Evolutionary conservation across 2,888 invertebrate species (phyloP).

Genomic region (Gymnocheta viridis): DNA sequence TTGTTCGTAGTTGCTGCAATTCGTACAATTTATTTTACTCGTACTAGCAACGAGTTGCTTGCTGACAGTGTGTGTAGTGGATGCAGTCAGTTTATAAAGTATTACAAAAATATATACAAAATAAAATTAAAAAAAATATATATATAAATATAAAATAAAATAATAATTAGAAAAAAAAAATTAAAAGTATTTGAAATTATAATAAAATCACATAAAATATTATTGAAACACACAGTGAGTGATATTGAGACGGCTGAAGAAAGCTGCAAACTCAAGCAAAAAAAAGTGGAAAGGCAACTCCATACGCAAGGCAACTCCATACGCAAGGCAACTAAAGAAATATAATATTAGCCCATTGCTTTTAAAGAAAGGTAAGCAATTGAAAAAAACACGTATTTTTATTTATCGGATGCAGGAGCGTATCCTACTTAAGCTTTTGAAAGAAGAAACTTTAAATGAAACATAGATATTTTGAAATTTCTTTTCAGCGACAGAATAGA

Average conservation of each 20-base stretch:
- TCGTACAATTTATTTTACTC: background rate
- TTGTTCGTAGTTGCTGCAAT: conserved; percentile 1
- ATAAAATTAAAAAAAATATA: background rate
- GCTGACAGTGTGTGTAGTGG: conserved; percentile 47
- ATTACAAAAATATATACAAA: conserved; percentile 15
- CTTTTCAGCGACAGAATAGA: no score
- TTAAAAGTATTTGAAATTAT: conserved; percentile 6
- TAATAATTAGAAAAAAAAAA: background rate
- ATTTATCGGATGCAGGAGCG: no score
- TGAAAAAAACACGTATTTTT: no score
- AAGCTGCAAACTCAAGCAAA: background rate
- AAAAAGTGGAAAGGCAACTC: conserved; percentile 1
- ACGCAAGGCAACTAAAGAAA: background rate
- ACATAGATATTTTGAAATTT: no score
- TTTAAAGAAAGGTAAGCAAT: conserved; percentile 35
- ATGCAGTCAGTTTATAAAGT: conserved; percentile 25
- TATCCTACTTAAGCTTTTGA: no score
- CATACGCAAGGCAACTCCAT: background rate
- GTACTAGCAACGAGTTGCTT: conserved; percentile 10
- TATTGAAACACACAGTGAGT: conserved; percentile 20
- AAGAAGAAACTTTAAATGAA: no score
- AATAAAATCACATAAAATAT: conserved; percentile 27
- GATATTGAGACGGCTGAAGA: conserved; percentile 3
- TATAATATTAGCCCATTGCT: conserved; percentile 13
- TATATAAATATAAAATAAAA: conserved; percentile 6